Evolutionary conservation across 2,888 invertebrate species (phyloP), one percentile per base, ranked within the genome.

Genomic region (Limnephilus marmoratus): DNA sequence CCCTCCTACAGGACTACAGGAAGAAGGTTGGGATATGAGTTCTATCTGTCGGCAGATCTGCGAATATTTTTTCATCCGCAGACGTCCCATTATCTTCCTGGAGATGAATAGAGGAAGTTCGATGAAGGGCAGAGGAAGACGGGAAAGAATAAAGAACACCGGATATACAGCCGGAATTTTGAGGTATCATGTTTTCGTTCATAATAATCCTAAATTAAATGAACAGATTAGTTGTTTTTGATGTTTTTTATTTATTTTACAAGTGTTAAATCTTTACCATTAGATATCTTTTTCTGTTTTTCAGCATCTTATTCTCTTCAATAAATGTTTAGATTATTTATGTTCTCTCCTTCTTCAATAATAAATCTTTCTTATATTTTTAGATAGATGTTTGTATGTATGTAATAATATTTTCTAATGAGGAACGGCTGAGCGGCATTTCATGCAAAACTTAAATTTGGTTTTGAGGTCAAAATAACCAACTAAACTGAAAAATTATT

Each of bases 41-140:
- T 90, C 92, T 93, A 93, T 93, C 93, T 93, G 93, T 93, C 93
- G 92, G 91, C 90, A 93, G 92, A 93, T 93, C 93, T 93, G 93
- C 93, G 93, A 93, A 93, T 93, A 91, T 90, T 92, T 92, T 93
- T 93, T 92, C 92, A 90, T 91, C 91, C 81, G 92, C 90, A 93
- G 92, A 92, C 93, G 93, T 93, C 92, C 91, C 91, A 91, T 93
- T 93, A 93, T 93, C 92, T 92, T 91, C 90, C 89, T 68, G 80
- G 81, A 34, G 53, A 92, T 90, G 90, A 91, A 92, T 85, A 85
- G 91, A 92, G 88, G 80, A 82, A 68, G 87, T 92, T 83, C 92
- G 92, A 90, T 90, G 92, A 93, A 90, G 90, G 92, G 81, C 91
- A 81, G 85, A 92, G 93, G 92, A 93, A 92, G 93, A 92, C 87